Base-by-base conservation (phyloP, 2,797 vertebrate species). In the Sebastes goodei region DNA sequence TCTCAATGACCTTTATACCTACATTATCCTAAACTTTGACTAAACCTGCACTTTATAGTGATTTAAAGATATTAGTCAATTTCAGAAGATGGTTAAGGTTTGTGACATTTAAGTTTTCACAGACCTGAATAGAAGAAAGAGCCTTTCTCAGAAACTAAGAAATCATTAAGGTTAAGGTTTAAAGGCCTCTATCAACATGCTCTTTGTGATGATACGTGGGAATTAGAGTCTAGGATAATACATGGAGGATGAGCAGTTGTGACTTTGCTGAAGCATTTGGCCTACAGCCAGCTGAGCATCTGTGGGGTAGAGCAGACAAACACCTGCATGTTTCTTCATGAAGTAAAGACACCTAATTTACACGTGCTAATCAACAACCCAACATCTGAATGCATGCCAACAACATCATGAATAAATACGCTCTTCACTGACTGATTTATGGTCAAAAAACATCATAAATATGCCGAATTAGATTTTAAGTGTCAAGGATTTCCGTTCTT, bases 261-360 rank as follows among this genome's bases (percentile, higher is more conserved):
- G 80, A 71, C 69, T 86, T 86, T 83, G 82, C 80, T 80, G 77
- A 11, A 10, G 53, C 5, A 21, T 84, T 63, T 82, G 88, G 84
- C 68, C 71, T 60, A 21, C 29, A 79, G 73, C 85, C 89, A 88
- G 62, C 72, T 68, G 59, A 76, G 76, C 81, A 65, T 74, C 80
- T 71, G 73, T 83, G 84, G 52, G 64, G 75, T 49, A 77, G 74
- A 71, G 72, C 82, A 86, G 89, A 93, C 74, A 84, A 85, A 88
- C 81, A 86, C 85, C 53, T 78, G 84, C 85, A 71, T 88, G 80
- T 86, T 85, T 69, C 71, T 84, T 76, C 68, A 68, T 56, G 49
- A 74, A 68, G 83, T 77, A 69, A 61, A 86, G 78, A 85, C 61
- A 76, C 17, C 78, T 72, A 88, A 92, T 88, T 86, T 73, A 80